A percentile compares a stretch with the other conserved stretches of the same genome.
These are phyloP conservation scores for Stegana nigrithorax DNA, from an alignment of 2,888 invertebrate genomes.

Conservation along the genomic window DNA sequence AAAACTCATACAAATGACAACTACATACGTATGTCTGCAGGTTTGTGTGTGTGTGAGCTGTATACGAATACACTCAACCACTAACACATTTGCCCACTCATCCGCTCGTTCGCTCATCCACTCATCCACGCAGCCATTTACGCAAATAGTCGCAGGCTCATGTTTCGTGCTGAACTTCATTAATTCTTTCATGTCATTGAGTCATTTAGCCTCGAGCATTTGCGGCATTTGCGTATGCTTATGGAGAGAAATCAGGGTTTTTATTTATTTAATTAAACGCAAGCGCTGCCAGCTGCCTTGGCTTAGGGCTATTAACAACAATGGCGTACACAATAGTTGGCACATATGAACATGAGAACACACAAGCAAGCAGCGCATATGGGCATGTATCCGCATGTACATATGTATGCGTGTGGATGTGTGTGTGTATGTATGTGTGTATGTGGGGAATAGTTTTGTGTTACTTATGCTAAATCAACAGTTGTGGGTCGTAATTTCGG, in stretches of 20 bases:
- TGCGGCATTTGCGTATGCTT: neutral
- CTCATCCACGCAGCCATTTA: neutral
- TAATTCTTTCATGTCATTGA: constrained; percentile 17
- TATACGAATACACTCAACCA: too few species aligned
- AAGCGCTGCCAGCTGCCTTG: neutral
- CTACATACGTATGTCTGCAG: too few species aligned
- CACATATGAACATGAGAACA: too few species aligned
- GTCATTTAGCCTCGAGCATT: constrained; percentile 14
- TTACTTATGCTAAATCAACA: neutral
- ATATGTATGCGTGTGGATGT: too few species aligned
- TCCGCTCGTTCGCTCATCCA: neutral
- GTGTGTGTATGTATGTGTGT: too few species aligned
- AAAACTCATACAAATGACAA: neutral
- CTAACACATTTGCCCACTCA: neutral
- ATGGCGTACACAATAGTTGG: too few species aligned
- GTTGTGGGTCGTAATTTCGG: neutral
- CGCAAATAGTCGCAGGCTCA: neutral
- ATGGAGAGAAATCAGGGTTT: neutral
- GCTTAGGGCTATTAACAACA: neutral
- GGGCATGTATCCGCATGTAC: too few species aligned
- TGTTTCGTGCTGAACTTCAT: constrained; percentile 8
- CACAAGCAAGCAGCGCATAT: too few species aligned
- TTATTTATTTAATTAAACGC: constrained; percentile 13
- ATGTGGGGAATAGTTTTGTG: constrained; percentile 1
- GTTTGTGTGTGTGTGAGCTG: too few species aligned